Base-by-base conservation (phyloP, 2,113 vertebrate species). In the Datnioides undecimradiatus region DNA sequence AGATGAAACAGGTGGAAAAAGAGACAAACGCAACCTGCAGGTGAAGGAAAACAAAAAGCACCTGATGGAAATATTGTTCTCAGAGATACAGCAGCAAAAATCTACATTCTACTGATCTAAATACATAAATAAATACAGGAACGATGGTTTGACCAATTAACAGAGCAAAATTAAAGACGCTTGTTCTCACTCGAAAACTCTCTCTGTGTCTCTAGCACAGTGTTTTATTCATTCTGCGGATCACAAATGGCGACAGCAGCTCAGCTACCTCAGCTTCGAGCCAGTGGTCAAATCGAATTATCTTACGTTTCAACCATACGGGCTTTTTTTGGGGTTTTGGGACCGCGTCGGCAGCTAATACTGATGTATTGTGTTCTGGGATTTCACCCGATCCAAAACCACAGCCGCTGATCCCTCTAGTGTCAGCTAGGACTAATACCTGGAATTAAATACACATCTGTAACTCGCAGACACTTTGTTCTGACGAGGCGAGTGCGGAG, bases 381-480 rank as follows among this genome's bases (percentile, higher is more conserved):
- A 86, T 82, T 82, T 67, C 60, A 78, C 23, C 69, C 4, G 25
- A 66, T 78, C 80, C 84, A 86, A 88, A 90, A 72, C 88, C 88
- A 23, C 80, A 76, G 33, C 6, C 43, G 75, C 33, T 8, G 48
- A 51, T 82, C 80, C 75, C 85, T 80, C 49, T 60, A 74, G 79
- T 72, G 64, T 89, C 70, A 21, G 74, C 59, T 1, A 1, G 13
- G 80, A 73, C 84, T 88, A 88, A 90, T 76, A 88, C 80, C 90
- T 90, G 80, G 84, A 90, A 84, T 80, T 57, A 49, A 51, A 87
- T 17, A 2, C 82, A 48, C 73, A 66, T 82, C 79, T 82, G 59
- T 75, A 67, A 85, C 84, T 29, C 3, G 6, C 66, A 67, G 83
- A 45, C 48, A 14, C 63, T 79, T 75, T 46, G 70, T 67, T 60